These are phyloP conservation scores for Gobius niger DNA, from an alignment of 2,113 vertebrate genomes.

Conservation along the genomic window DNA sequence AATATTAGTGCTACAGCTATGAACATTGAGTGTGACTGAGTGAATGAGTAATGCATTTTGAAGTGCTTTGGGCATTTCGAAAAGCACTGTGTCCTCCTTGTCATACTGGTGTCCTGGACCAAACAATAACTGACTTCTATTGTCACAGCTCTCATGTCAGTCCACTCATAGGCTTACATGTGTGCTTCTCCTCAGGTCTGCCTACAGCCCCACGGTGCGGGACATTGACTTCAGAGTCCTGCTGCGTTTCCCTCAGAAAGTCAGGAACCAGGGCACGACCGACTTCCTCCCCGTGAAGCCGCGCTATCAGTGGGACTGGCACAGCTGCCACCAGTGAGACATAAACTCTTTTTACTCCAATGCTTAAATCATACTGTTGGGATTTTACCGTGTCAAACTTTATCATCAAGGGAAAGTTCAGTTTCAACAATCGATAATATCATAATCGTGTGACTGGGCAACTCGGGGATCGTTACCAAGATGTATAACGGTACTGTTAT, in stretches of 20 bases:
- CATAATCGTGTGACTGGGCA: too few species aligned
- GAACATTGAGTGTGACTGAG: too few species aligned
- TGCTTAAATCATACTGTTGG: too few species aligned
- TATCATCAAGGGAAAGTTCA: too few species aligned
- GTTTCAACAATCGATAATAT: too few species aligned
- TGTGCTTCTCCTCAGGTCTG: slow-evolving; percentile 71
- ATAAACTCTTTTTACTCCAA: too few species aligned
- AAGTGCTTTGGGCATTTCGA: too few species aligned
- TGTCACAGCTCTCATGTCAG: slow-evolving; percentile 22
- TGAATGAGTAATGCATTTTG: too few species aligned
- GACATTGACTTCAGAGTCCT: slow-evolving; percentile 81
- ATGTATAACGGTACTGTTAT: neutral
- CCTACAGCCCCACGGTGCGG: slow-evolving; percentile 72
- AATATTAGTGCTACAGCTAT: neutral
- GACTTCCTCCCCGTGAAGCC: slow-evolving; percentile 84
- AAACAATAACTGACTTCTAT: too few species aligned
- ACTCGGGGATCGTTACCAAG: neutral
- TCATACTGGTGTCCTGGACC: too few species aligned
- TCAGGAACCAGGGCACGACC: slow-evolving; percentile 80
- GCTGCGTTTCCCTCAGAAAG: slow-evolving; percentile 83
- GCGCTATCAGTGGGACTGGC: slow-evolving; percentile 84
- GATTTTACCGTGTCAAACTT: too few species aligned
- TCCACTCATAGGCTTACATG: neutral
- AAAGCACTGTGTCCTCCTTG: too few species aligned
- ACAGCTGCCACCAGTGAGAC: slow-evolving; percentile 87